Conservation (phyloP, 1,140 invertebrate species). For the Bursaphelenchus mucronatus region DNA sequence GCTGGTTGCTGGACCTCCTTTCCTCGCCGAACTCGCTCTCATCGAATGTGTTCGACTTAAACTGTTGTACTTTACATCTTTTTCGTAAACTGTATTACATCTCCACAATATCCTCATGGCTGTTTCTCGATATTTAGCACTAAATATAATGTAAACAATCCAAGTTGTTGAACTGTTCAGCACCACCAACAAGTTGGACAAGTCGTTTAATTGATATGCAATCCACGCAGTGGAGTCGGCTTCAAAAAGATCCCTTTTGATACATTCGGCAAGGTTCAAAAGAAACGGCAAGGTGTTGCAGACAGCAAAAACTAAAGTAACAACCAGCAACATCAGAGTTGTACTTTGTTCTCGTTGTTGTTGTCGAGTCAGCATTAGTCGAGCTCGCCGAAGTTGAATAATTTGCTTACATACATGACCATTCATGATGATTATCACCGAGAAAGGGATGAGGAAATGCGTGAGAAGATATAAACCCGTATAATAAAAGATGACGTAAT, state of each 20-base stretch:
- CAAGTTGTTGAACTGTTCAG: slow-evolving; percentile 38
- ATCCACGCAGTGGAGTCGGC: slow-evolving; percentile 42
- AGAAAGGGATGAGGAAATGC: slow-evolving; percentile 55
- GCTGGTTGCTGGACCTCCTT: slow-evolving; percentile 13
- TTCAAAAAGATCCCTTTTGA: slow-evolving; percentile 48
- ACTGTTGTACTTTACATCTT: slow-evolving; percentile 10
- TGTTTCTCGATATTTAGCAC: slow-evolving; percentile 39
- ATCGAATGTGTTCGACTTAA: slow-evolving; percentile 13
- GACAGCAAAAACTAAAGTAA: slow-evolving; percentile 53
- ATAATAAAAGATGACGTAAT: slow-evolving; percentile 49
- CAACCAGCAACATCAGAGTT: slow-evolving; percentile 53
- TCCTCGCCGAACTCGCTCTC: slow-evolving; percentile 10
- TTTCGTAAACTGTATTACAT: neutral
- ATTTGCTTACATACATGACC: slow-evolving; percentile 48
- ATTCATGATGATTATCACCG: slow-evolving; percentile 48
- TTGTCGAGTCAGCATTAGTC: slow-evolving; percentile 46
- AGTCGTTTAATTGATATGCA: slow-evolving; percentile 54
- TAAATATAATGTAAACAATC: slow-evolving; percentile 39
- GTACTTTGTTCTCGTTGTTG: slow-evolving; percentile 55
- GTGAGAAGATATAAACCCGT: slow-evolving; percentile 52
- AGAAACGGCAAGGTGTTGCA: slow-evolving; percentile 56
- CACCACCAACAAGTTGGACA: slow-evolving; percentile 52
- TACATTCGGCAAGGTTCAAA: slow-evolving; percentile 49
- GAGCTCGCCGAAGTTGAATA: slow-evolving; percentile 39
- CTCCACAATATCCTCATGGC: slow-evolving; percentile 25